Percentiles rank a stretch among this genome's conserved stretches.
phyloP scores from a whole-genome alignment of 2,888 invertebrate species.

The Euphydryas editha region DNA sequence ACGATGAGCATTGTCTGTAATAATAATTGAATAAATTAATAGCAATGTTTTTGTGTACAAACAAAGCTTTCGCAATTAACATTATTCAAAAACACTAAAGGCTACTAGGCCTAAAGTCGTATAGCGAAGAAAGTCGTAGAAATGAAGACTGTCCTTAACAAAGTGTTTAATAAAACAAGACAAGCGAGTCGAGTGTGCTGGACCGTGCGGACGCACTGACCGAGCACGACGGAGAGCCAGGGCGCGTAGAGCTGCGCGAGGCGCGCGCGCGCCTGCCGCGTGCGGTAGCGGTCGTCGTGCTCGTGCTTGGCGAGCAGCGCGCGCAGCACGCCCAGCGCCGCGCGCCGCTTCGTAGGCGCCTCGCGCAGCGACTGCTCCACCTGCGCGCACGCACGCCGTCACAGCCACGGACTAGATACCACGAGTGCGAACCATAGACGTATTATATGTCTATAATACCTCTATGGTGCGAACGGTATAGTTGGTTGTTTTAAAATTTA shows the following conservation, averaged over 20 bases:
- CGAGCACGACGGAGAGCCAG: constrained; percentile 91
- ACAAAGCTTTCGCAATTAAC: too few relatives aligned
- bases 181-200: too few relatives aligned
- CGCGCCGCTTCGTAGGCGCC: constrained; percentile 90
- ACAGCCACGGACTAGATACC: too few relatives aligned
- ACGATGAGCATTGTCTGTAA: constrained; percentile 91
- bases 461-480: too few relatives aligned
- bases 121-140: too few relatives aligned
- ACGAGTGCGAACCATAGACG: too few relatives aligned
- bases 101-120: too few relatives aligned
- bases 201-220: constrained; percentile 55
- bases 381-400: constrained; percentile 74
- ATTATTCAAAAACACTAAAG: too few relatives aligned
- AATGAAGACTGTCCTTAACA: too few relatives aligned
- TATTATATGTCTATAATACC: too few relatives aligned
- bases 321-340: constrained; percentile 91
- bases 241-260: constrained; percentile 96
- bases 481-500: too few relatives aligned
- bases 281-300: constrained; percentile 94
- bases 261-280: constrained; percentile 91
- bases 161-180: too few relatives aligned
- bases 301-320: constrained; percentile 97
- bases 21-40: background rate
- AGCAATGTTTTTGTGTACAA: background rate
- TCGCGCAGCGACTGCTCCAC: constrained; percentile 94